Conservation (phyloP, 2,797 vertebrate species). For the Amniataba percoides region DNA sequence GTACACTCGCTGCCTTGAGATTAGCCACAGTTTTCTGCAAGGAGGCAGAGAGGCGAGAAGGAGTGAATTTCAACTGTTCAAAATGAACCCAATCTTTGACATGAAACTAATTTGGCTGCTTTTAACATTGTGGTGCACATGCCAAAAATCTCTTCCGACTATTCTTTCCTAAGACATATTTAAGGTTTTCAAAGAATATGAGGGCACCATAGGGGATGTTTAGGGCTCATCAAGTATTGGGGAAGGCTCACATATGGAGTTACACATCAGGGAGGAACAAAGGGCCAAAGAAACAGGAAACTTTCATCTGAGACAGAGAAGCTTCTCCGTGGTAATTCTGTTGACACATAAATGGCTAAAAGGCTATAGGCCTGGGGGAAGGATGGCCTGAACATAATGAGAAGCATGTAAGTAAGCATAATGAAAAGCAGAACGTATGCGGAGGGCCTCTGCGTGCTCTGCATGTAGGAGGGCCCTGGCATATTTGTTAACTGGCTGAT, state of each 20-base stretch:
- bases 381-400: conserved; percentile 70
- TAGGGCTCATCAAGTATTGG: conserved; percentile 33
- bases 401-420: conserved; percentile 72
- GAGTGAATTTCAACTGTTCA: conserved; percentile 40
- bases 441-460: conserved; percentile 58
- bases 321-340: conserved; percentile 71
- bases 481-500: conserved; percentile 41
- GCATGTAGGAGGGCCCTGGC: conserved; percentile 55
- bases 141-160: background rate
- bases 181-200: conserved; percentile 12
- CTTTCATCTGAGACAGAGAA: conserved; percentile 60
- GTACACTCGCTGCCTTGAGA: conserved; percentile 73
- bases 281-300: conserved; percentile 45
- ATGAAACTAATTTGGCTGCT: conserved; percentile 2
- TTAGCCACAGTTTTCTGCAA: conserved; percentile 66
- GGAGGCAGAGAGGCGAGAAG: conserved; percentile 47
- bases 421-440: conserved; percentile 76
- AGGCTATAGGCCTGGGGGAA: conserved; percentile 67
- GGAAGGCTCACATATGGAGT: conserved; percentile 55
- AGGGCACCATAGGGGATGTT: conserved; percentile 42
- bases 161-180: background rate
- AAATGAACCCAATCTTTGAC: conserved; percentile 38
- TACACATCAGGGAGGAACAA: conserved; percentile 55
- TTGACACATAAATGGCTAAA: conserved; percentile 75
- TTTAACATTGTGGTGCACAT: background rate